Evolutionary conservation across 2,888 invertebrate genomes (phyloP).

Genomic region (Marronus borbonicus): DNA sequence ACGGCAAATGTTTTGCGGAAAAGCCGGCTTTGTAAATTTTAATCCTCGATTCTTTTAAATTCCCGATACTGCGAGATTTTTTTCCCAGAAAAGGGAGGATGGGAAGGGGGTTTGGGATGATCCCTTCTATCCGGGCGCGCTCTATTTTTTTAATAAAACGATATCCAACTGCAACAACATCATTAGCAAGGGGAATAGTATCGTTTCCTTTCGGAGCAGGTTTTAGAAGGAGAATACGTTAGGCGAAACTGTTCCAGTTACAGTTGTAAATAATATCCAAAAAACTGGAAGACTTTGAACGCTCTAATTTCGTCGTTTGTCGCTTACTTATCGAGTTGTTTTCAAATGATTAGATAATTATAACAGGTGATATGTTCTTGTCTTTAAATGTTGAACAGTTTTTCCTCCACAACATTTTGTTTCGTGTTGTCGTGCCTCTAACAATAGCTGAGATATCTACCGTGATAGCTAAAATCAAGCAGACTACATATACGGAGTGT

Average conservation of each 20-base stretch:
- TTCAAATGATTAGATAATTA: too few species aligned
- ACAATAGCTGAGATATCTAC: too few species aligned
- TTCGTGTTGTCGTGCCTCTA: too few species aligned
- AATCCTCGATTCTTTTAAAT: constrained; percentile 17
- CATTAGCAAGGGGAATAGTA: not conserved
- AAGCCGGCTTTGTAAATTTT: constrained; percentile 24
- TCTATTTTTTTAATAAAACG: constrained; percentile 10
- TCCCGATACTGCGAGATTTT: not conserved
- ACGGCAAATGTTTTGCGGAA: constrained; percentile 26
- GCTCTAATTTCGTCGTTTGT: too few species aligned
- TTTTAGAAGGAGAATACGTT: not conserved
- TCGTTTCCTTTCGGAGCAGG: not conserved
- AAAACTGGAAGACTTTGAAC: too few species aligned
- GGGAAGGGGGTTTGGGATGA: not conserved
- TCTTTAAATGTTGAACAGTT: too few species aligned
- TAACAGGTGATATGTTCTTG: too few species aligned
- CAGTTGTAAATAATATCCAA: constrained; percentile 1
- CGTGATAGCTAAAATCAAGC: too few species aligned
- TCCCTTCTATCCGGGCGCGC: not conserved
- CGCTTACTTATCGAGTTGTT: too few species aligned
- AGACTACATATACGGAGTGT: too few species aligned
- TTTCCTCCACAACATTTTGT: too few species aligned
- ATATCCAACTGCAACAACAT: not conserved
- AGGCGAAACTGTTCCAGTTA: not conserved
- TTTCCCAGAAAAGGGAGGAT: not conserved